Conservation (phyloP, 2,113 vertebrate species). For the Leptocoma aspasia region DNA sequence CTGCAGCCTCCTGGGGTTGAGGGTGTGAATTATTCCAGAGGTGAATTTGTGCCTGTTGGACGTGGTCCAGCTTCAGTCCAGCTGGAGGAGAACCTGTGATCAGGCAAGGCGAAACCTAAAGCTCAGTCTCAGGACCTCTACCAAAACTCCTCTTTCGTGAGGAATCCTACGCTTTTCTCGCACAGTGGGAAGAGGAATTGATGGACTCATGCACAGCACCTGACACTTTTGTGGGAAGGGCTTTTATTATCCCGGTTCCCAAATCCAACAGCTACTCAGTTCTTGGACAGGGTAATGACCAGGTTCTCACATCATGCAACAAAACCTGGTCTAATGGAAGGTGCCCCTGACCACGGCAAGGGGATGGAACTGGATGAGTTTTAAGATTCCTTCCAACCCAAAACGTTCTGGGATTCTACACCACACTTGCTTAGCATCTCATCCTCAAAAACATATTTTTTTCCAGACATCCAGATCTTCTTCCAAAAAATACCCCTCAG, state of each 20-base stretch:
- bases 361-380: neutral
- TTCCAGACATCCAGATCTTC: neutral
- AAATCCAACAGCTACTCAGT: neutral
- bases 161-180: rapidly evolving
- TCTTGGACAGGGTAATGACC: neutral
- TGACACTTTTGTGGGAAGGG: too few relatives aligned
- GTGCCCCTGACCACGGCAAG: rapidly evolving
- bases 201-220: rapidly evolving
- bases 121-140: neutral
- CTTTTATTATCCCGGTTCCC: neutral
- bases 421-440: neutral
- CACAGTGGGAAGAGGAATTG: neutral
- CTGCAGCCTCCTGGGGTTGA: neutral
- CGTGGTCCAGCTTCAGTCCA: neutral
- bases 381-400: neutral
- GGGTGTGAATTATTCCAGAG: neutral
- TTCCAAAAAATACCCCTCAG: neutral
- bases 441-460: neutral
- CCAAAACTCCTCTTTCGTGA: neutral
- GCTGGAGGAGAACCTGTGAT: neutral
- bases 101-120: neutral
- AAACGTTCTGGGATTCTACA: neutral
- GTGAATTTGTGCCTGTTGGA: neutral
- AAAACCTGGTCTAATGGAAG: neutral
- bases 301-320: neutral